Base-by-base conservation (phyloP, 2,797 vertebrate species). In the Melanotaenia parkinsoni region DNA sequence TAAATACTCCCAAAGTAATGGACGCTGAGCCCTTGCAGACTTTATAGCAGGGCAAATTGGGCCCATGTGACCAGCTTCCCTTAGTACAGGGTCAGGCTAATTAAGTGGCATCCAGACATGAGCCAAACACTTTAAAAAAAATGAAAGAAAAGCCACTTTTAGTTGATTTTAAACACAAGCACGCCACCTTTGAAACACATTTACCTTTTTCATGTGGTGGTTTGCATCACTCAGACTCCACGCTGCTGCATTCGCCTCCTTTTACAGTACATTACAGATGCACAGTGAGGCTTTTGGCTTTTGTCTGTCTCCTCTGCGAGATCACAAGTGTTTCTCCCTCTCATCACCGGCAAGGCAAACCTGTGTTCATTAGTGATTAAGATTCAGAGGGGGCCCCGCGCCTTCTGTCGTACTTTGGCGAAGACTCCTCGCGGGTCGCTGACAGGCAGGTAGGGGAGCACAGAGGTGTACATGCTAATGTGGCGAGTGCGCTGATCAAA, bases 21-120 rank as follows among this genome's bases (percentile, higher is more conserved):
- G 82, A 84, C 32, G 86, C 85, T 62, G 82, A 89, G 89, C 75
- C 91, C 70, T 88, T 61, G 79, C 88, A 86, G 85, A 90, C 80
- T 92, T 94, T 94, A 94, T 90, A 84, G 88, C 63, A 13, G 86
- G 76, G 89, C 85, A 93, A 94, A 94, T 95, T 94, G 89, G 89
- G 88, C 92, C 93, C 93, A 91, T 94, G 92, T 93, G 94, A 92
- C 86, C 85, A 65, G 67, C 83, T 69, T 76, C 68, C 72, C 87
- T 91, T 86, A 86, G 86, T 91, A 86, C 72, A 20, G 63, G 77
- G 70, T 70, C 12, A 43, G 67, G 80, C 87, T 94, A 94, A 94
- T 95, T 92, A 94, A 92, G 87, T 90, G 84, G 83, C 85, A 84
- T 22, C 45, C 70, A 84, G 79, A 76, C 86, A 81, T 79, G 80